Conservation (phyloP, 2,888 invertebrate species). For the Trichogramma evanescens region DNA sequence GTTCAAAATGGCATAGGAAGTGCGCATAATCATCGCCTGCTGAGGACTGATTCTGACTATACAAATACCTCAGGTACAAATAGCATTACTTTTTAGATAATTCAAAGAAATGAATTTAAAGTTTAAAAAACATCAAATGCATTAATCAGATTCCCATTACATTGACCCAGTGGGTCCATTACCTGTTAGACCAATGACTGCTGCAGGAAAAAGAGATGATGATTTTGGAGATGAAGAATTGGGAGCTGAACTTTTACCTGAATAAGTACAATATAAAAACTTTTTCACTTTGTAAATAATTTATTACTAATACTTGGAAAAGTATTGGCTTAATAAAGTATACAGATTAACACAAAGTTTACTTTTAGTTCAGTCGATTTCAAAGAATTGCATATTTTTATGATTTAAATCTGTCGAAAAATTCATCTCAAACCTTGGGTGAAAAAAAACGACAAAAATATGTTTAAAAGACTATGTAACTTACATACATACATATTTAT, state of each 20-base stretch:
- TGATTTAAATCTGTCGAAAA: too few species aligned
- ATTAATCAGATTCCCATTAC: slow-evolving; percentile 49
- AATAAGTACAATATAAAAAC: slow-evolving; percentile 44
- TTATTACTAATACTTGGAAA: too few species aligned
- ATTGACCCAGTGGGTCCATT: slow-evolving; percentile 55
- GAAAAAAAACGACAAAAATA: too few species aligned
- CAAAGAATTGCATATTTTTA: too few species aligned
- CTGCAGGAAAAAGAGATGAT: slow-evolving; percentile 54
- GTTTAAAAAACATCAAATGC: not conserved
- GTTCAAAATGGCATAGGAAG: slow-evolving; percentile 22
- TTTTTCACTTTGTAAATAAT: not conserved
- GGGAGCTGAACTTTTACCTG: slow-evolving; percentile 67
- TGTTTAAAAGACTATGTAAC: too few species aligned
- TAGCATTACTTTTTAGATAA: not conserved
- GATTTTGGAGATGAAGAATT: slow-evolving; percentile 70
- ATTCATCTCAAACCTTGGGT: too few species aligned
- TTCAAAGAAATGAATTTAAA: not conserved
- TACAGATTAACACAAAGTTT: too few species aligned
- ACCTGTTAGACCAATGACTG: slow-evolving; percentile 53
- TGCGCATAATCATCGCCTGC: slow-evolving; percentile 2
- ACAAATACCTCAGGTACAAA: too few species aligned
- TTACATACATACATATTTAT: too few species aligned
- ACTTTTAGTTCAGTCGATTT: too few species aligned
- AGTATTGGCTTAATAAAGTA: too few species aligned
- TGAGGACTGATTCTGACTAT: slow-evolving; percentile 25